Conservation (phyloP, 1,140 invertebrate species). For the Pseudomyrmex concolor region DNA sequence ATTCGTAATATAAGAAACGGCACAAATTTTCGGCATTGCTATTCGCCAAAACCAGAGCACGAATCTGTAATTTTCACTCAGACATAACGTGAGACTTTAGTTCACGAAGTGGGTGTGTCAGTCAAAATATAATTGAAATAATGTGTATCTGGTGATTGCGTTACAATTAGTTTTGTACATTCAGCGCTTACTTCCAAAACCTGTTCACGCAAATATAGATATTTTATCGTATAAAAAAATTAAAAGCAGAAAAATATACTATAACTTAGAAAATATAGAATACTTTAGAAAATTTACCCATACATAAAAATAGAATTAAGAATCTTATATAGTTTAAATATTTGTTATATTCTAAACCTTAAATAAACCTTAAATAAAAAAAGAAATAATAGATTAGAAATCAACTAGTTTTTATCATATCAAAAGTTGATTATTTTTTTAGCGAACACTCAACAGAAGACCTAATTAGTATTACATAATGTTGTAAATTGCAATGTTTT, state of each 20-base stretch:
- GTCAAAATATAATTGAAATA: slow-evolving; percentile 50
- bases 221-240: neutral
- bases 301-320: neutral
- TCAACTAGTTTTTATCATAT: neutral
- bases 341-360: neutral
- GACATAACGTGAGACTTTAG: slow-evolving; percentile 71
- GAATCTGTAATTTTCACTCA: slow-evolving; percentile 68
- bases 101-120: slow-evolving; percentile 70
- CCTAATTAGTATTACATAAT: slow-evolving; percentile 37
- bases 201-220: slow-evolving; percentile 3
- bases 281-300: neutral
- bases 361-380: no score
- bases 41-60: slow-evolving; percentile 65
- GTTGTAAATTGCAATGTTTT: slow-evolving; percentile 18
- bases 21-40: slow-evolving; percentile 43
- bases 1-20: slow-evolving; percentile 6
- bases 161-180: slow-evolving; percentile 63
- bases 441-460: neutral
- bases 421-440: neutral
- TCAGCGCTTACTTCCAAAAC: slow-evolving; percentile 39
- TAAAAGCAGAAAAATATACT: neutral
- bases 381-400: neutral
- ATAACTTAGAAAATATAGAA: neutral
- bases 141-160: slow-evolving; percentile 55
- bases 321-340: neutral